Evolutionary conservation across 2,888 invertebrate species (phyloP), one percentile per base, ranked within the genome.

Genomic region (Drepanosiphum platanoidis): DNA sequence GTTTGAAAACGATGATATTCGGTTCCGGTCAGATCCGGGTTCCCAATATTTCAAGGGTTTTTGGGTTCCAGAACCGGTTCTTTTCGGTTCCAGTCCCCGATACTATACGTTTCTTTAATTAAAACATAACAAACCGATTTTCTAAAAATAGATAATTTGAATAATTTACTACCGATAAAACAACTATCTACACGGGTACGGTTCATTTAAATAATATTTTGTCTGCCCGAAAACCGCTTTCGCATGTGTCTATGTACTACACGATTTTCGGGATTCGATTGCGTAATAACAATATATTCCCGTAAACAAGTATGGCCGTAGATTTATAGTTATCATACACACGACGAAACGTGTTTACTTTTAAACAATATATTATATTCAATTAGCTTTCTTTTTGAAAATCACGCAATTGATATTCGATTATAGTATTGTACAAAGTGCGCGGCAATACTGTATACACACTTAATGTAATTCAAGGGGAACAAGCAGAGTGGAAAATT

Each of bases 401-500:
- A 52, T 22, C 52, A 5, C 22, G 22, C 18, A 52, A 18, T 52
- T 52, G 4, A 52, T 52, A 52, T 52, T 52, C 22, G 52, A 5
- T 52, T 52, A 4, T 2, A 18, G 22, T 52, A 52, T 8, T 9
- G 22, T 52, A 5, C 8, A n/a, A n/a, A n/a, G n/a, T 52, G 5
- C 22, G 30, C 11, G 8, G 3, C 30, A 22, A 5, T n/a, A 52
- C n/a, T 52, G 11, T n/a, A n/a, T n/a, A n/a, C n/a, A n/a, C n/a
- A 75, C 15, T 52, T 13, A 22, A n/a, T 34, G 32, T 34, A 58
- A n/a, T 34, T 75, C n/a, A 58, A 52, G 34, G 18, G 52, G n/a
- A 58, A 75, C 30, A n/a, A 75, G n/a, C 18, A 74, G 9, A 52
- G 32, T 52, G 52, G n/a, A 74, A 75, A 58, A 75, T 34, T 34